Conservation (phyloP, 2,797 vertebrate genomes). For the Siniperca undulata region DNA sequence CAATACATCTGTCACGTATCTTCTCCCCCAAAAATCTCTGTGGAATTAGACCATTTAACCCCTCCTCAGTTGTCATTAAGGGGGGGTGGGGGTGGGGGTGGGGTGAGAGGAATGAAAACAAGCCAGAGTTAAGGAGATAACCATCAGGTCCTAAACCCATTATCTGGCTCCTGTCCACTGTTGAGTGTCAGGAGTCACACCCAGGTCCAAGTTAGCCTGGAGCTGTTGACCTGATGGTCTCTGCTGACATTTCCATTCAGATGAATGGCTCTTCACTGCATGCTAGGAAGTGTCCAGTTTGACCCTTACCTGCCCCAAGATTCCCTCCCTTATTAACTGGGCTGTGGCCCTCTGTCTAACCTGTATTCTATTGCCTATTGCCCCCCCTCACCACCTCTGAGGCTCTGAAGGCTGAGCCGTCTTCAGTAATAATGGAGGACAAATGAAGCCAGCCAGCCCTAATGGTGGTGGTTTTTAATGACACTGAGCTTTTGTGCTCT, state of each 20-base stretch:
- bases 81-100: slow-evolving; percentile 35
- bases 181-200: slow-evolving; percentile 87
- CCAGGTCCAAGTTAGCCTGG: slow-evolving; percentile 82
- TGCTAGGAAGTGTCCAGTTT: slow-evolving; percentile 87
- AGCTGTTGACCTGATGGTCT: slow-evolving; percentile 84
- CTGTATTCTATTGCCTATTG: slow-evolving; percentile 69
- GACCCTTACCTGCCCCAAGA: slow-evolving; percentile 85
- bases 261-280: slow-evolving; percentile 84
- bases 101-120: slow-evolving; percentile 83
- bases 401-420: slow-evolving; percentile 66
- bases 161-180: slow-evolving; percentile 83
- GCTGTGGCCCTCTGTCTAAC: slow-evolving; percentile 74
- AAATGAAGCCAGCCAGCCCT: slow-evolving; percentile 76
- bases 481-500: slow-evolving; percentile 69
- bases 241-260: slow-evolving; percentile 85
- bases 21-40: slow-evolving; percentile 65
- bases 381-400: slow-evolving; percentile 44
- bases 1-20: slow-evolving; percentile 76
- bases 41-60: slow-evolving; percentile 81
- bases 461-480: slow-evolving; percentile 79
- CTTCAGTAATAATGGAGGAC: slow-evolving; percentile 77
- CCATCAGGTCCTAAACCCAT: slow-evolving; percentile 88
- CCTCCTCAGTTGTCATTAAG: slow-evolving; percentile 80
- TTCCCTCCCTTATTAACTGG: slow-evolving; percentile 77
- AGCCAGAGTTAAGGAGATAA: slow-evolving; percentile 86